phyloP scores from a whole-genome alignment of 2,888 invertebrate species.

The Stramonita haemastoma region DNA sequence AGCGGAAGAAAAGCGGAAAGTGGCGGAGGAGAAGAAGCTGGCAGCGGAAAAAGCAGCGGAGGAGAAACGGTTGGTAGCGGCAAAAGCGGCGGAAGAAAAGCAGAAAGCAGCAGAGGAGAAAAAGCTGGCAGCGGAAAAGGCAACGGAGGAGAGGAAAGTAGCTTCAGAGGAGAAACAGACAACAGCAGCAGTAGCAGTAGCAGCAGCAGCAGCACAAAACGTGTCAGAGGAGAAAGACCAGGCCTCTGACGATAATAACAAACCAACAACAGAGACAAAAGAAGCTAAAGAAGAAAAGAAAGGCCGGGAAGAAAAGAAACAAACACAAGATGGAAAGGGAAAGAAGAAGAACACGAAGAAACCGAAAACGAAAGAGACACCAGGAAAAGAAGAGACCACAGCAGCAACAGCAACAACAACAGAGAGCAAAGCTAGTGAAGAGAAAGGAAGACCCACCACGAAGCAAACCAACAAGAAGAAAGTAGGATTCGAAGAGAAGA shows the following conservation, averaged over 20 bases:
- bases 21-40: not conserved
- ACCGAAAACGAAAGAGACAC: not conserved
- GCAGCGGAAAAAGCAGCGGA: not conserved
- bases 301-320: not conserved
- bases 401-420: not conserved
- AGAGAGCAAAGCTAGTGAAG: not conserved
- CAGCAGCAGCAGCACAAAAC: no score
- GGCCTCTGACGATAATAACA: not conserved
- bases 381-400: not conserved
- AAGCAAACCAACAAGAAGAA: conserved; percentile 17
- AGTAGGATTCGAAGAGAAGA: conserved; percentile 4
- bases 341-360: not conserved
- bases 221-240: no score
- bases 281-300: not conserved
- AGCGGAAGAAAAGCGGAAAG: conserved; percentile 7
- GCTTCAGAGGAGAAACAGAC: no score
- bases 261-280: not conserved
- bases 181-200: no score
- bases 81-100: not conserved
- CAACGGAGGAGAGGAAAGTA: not conserved
- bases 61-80: not conserved
- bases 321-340: not conserved
- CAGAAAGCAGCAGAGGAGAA: not conserved
- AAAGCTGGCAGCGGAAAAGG: not conserved
- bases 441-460: not conserved